phyloP scores from a whole-genome alignment of 2,797 vertebrate genomes.

The Mormyrops boulengeri region DNA sequence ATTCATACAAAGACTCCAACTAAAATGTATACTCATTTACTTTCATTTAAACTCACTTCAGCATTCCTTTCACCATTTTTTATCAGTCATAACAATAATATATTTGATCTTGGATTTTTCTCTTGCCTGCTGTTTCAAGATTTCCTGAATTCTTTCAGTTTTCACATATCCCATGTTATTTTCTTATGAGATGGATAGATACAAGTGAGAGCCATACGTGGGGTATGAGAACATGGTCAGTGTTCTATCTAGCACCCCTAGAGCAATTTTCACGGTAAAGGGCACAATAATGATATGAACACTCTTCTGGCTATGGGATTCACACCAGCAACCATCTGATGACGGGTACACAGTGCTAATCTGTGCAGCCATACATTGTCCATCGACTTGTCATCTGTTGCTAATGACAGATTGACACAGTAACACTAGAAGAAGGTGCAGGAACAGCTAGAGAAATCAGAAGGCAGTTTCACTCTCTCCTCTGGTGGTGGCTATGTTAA shows the following conservation, averaged over 20 bases:
- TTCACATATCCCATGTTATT: neutral
- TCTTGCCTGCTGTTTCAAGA: neutral
- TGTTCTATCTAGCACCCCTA: neutral
- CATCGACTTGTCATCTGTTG: neutral
- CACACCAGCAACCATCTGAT: neutral
- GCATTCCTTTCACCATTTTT: neutral
- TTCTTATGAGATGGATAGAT: neutral
- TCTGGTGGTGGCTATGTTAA: neutral
- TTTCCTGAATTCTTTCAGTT: neutral
- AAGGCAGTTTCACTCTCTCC: neutral
- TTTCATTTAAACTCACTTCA: neutral
- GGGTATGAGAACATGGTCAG: neutral
- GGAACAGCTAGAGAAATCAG: neutral
- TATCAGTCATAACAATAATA: neutral
- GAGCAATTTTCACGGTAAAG: neutral
- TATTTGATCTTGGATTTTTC: neutral
- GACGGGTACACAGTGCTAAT: neutral
- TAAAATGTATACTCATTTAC: neutral
- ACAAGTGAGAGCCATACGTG: neutral
- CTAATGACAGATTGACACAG: neutral
- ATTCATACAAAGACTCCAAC: neutral
- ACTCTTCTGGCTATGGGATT: no score
- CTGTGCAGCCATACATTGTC: neutral
- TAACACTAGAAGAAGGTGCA: neutral
- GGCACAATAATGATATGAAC: no score